A percentile compares a stretch with the other conserved stretches of the same genome.
These are phyloP conservation scores for Augochlora pura DNA, from an alignment of 1,140 invertebrate genomes.

Conservation along the genomic window DNA sequence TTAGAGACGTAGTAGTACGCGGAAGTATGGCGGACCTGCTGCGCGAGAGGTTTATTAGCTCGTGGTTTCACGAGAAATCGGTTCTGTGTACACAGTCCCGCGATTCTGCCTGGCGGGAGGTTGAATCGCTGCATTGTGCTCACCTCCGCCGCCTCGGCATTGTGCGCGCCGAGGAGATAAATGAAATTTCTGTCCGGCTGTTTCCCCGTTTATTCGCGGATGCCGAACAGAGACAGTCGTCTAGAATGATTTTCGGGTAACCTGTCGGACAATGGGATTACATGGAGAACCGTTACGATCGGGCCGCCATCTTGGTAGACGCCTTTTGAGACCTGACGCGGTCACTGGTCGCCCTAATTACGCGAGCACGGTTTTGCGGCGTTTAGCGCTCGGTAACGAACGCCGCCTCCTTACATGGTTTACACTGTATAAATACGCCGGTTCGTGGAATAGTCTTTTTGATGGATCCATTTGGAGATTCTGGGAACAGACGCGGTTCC, in stretches of 20 bases:
- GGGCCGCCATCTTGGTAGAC: not conserved
- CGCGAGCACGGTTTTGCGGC: not conserved
- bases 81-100: slow-evolving; percentile 13
- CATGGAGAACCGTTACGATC: not conserved
- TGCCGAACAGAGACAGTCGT: not conserved
- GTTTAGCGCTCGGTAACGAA: no score
- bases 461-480: no score
- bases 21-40: slow-evolving; percentile 27
- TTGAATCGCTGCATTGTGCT: slow-evolving; percentile 31
- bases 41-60: slow-evolving; percentile 29
- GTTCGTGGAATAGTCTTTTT: no score
- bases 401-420: no score
- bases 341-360: not conserved
- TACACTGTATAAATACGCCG: no score
- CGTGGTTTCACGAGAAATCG: slow-evolving; percentile 22
- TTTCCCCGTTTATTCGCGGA: not conserved
- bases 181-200: not conserved
- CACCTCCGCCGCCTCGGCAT: not conserved
- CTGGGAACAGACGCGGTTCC: no score
- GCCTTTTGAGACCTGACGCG: not conserved
- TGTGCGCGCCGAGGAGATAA: not conserved
- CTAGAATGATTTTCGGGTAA: no score
- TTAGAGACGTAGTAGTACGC: not conserved
- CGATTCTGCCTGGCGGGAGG: not conserved
- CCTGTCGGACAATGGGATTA: not conserved